Evolutionary conservation across 2,888 invertebrate species (phyloP).

Genomic region (Acanthoscelides obtectus): DNA sequence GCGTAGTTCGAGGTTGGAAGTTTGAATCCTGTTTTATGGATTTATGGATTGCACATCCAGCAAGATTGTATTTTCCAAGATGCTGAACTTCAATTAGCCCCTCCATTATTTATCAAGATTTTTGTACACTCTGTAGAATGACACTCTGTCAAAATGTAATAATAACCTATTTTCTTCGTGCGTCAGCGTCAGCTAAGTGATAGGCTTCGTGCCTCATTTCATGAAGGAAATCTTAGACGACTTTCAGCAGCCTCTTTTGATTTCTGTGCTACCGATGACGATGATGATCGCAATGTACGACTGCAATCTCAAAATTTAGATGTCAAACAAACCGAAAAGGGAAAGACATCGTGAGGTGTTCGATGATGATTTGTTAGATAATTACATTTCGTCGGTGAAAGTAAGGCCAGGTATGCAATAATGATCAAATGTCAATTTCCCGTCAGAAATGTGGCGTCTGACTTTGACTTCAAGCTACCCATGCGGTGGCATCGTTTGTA

Average conservation of each 20-base stretch:
- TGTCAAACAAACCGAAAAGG: constrained; percentile 34
- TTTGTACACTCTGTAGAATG: neutral
- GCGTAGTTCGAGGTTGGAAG: too few species aligned
- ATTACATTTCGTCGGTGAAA: constrained; percentile 26
- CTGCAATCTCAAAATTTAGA: neutral
- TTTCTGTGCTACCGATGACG: too few species aligned
- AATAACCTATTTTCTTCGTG: neutral
- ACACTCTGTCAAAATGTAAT: neutral
- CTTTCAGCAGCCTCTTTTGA: neutral
- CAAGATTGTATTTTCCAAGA: too few species aligned
- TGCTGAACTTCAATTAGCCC: too few species aligned
- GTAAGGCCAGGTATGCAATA: constrained; percentile 30
- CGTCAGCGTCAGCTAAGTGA: neutral
- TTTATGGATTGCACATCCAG: too few species aligned
- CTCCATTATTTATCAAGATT: too few species aligned
- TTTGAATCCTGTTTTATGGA: too few species aligned
- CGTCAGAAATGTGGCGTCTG: too few species aligned
- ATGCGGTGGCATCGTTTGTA: too few species aligned
- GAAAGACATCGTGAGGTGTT: constrained; percentile 52
- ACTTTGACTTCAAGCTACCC: too few species aligned
- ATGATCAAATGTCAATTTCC: too few species aligned
- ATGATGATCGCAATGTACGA: neutral
- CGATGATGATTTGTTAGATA: constrained; percentile 25
- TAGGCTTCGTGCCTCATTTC: neutral
- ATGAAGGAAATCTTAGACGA: neutral